A percentile compares a stretch with the other conserved stretches of the same genome.
Conservation (phyloP, 53 echinoderm and acorn worm species). For the Zoroaster sp. region DNA sequence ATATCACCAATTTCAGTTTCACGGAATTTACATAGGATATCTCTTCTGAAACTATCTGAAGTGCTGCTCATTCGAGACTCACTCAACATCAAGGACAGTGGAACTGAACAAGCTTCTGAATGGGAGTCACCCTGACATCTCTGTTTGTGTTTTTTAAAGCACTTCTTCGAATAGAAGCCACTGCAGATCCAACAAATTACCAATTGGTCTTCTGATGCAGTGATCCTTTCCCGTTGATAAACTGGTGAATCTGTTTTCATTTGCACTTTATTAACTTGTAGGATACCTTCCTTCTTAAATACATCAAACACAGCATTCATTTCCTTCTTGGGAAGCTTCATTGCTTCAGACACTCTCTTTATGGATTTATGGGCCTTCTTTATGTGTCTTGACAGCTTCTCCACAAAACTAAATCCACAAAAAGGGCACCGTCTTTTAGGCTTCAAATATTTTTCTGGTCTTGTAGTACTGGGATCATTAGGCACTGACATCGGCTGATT, state of each 20-base stretch:
- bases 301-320: constrained; percentile 19
- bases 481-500: no score
- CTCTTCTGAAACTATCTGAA: constrained; percentile 6
- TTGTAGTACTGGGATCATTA: not conserved
- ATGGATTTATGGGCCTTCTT: constrained; percentile 45
- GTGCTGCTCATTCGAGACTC: not conserved
- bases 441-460: not conserved
- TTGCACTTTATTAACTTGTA: constrained; percentile 40
- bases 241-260: constrained; percentile 19
- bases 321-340: constrained; percentile 68
- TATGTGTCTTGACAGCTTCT: constrained; percentile 70
- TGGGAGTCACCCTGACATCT: constrained; percentile 45
- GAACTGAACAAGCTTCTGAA: constrained; percentile 53
- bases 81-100: constrained; percentile 3
- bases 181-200: constrained; percentile 61
- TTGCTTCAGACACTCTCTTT: constrained; percentile 46
- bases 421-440: constrained; percentile 52
- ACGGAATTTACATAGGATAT: constrained; percentile 44
- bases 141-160: constrained; percentile 34
- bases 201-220: constrained; percentile 7
- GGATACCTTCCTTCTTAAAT: constrained; percentile 55
- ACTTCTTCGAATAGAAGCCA: constrained; percentile 56
- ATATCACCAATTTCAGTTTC: constrained; percentile 38
- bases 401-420: constrained; percentile 39
- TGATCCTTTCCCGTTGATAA: constrained; percentile 43